Conservation (phyloP, 2,797 vertebrate species). For the Hemibagrus guttatus region DNA sequence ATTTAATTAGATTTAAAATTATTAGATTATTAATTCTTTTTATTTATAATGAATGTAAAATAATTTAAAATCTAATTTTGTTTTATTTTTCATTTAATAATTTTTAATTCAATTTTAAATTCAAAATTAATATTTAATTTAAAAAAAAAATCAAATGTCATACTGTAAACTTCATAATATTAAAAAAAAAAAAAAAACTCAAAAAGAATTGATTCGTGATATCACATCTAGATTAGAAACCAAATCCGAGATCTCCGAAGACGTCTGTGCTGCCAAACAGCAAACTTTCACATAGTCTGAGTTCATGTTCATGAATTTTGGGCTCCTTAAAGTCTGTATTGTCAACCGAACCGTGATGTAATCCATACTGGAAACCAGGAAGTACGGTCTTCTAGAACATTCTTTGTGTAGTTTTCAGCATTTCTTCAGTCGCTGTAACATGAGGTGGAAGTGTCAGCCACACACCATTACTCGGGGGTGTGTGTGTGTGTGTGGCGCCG, state of each 20-base stretch:
- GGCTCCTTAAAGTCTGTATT: neutral
- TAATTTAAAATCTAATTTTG: too few species aligned
- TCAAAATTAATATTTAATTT: too few species aligned
- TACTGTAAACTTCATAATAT: neutral
- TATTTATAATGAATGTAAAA: too few species aligned
- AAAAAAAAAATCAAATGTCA: too few species aligned
- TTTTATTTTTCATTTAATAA: too few species aligned
- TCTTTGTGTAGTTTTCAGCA: neutral
- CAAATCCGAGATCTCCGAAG: neutral
- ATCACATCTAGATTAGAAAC: neutral
- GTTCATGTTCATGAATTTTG: neutral
- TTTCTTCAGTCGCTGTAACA: conserved; percentile 3
- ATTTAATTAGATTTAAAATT: too few species aligned
- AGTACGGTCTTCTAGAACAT: neutral
- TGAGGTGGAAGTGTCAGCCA: conserved; percentile 16
- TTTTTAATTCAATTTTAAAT: too few species aligned
- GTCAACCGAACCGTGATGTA: neutral
- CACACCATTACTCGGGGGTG: neutral
- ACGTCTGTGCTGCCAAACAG: neutral
- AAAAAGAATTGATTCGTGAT: neutral
- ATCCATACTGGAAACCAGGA: neutral
- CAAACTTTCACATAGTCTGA: neutral
- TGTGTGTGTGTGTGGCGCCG: conserved; percentile 9
- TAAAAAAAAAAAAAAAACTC: neutral
- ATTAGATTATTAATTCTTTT: too few species aligned